Percentiles rank a stretch among this genome's conserved stretches.
Evolutionary conservation across 64 coral and sea anemone genomes (phyloP).

Genomic region (Acropora yongei): DNA sequence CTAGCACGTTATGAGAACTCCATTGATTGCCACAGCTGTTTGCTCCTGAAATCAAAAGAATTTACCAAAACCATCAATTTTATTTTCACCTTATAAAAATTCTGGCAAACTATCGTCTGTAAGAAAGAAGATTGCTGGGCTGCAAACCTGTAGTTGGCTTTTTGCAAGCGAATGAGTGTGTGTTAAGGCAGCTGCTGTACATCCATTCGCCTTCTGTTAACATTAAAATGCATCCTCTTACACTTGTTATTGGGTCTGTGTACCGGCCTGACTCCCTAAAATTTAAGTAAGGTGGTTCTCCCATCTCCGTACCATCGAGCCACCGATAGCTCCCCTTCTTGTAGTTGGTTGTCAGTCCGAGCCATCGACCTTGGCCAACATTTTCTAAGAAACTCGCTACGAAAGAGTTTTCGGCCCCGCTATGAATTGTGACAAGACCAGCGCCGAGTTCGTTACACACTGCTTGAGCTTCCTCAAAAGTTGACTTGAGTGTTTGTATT

Average conservation of each 20-base stretch:
- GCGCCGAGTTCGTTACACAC: neutral
- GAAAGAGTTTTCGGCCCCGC: constrained; percentile 6
- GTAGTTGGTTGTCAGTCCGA: constrained; percentile 5
- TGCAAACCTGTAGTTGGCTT: too few relatives aligned
- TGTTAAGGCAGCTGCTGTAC: too few relatives aligned
- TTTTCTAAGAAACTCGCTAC: neutral
- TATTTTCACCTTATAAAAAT: too few relatives aligned
- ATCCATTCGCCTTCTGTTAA: too few relatives aligned
- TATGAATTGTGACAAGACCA: constrained; percentile 17
- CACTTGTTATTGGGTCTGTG: too few relatives aligned
- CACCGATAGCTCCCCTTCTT: neutral
- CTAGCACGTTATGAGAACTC: neutral
- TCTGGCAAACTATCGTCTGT: too few relatives aligned
- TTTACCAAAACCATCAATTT: too few relatives aligned
- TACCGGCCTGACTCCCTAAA: neutral
- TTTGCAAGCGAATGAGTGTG: too few relatives aligned
- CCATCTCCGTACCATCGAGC: neutral
- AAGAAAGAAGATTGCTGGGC: too few relatives aligned
- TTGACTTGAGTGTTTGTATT: neutral
- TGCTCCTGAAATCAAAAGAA: too few relatives aligned
- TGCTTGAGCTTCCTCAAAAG: neutral
- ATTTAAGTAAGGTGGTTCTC: neutral
- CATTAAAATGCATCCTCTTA: too few relatives aligned
- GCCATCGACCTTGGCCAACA: neutral
- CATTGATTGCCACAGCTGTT: neutral